phyloP scores from a whole-genome alignment of 2,888 invertebrate genomes.

The Ellobium chinense region DNA sequence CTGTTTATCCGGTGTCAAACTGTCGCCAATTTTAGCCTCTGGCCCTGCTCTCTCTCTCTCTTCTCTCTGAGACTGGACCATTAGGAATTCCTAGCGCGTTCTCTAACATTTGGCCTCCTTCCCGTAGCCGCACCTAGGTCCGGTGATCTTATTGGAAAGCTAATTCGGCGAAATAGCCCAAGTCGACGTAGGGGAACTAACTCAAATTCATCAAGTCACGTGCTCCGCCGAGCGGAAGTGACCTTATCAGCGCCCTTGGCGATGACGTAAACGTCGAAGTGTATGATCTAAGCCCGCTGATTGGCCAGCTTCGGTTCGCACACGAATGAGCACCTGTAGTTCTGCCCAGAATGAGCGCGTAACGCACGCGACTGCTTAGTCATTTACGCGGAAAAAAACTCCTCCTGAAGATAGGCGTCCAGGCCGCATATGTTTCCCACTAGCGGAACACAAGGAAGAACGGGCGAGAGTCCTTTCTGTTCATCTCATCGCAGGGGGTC shows the following conservation, averaged over 20 bases:
- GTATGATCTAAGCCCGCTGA: conserved; percentile 23
- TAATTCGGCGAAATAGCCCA: conserved; percentile 19
- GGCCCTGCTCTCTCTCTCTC: too few relatives aligned
- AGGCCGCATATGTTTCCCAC: conserved; percentile 23
- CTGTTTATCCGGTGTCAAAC: too few relatives aligned
- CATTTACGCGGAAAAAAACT: neutral
- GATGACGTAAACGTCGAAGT: conserved; percentile 30
- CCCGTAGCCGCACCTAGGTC: neutral
- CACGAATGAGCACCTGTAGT: conserved; percentile 32
- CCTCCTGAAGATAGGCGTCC: conserved; percentile 3
- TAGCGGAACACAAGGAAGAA: conserved; percentile 6
- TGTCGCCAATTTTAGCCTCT: too few relatives aligned
- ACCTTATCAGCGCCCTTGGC: conserved; percentile 27
- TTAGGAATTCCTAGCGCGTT: neutral
- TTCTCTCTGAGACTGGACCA: neutral
- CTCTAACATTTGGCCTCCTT: neutral
- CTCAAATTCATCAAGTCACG: conserved; percentile 28
- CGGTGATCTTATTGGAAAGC: conserved; percentile 5
- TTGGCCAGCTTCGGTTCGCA: conserved; percentile 29
- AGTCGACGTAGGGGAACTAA: conserved; percentile 25
- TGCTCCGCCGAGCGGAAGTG: conserved; percentile 40
- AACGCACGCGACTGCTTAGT: conserved; percentile 9
- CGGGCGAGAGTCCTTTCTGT: neutral
- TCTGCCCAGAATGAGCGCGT: conserved; percentile 16
- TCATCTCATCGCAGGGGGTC: conserved; percentile 26